Percentiles rank a stretch among this genome's conserved stretches.
These are phyloP conservation scores for Darevskia nairensis DNA, from an alignment of 2,797 vertebrate species.

Conservation along the genomic window DNA sequence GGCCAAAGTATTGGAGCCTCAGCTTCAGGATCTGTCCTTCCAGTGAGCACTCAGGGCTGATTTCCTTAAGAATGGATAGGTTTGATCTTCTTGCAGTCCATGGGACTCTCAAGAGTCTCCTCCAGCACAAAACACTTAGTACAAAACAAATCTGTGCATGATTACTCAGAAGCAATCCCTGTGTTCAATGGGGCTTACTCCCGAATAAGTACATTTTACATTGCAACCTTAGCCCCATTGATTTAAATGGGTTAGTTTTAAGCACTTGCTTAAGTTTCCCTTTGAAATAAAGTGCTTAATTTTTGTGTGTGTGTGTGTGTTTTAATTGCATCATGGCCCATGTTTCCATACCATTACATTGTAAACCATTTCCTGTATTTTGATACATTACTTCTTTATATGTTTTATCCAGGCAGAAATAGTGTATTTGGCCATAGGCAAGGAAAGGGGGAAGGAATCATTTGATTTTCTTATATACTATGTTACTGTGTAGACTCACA, in stretches of 20 bases:
- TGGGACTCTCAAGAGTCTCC: too few species aligned
- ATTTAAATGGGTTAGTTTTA: not conserved
- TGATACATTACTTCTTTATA: constrained; percentile 5
- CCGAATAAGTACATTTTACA: not conserved
- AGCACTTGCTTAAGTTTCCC: not conserved
- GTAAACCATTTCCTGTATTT: constrained; percentile 18
- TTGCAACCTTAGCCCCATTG: not conserved
- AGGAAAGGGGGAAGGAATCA: not conserved
- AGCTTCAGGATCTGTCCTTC: too few species aligned
- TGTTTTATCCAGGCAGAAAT: constrained; percentile 8
- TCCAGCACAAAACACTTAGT: too few species aligned
- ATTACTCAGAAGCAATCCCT: too few species aligned
- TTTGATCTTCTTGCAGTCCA: too few species aligned
- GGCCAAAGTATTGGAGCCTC: too few species aligned
- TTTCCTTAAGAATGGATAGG: too few species aligned
- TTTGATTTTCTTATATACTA: constrained; percentile 24
- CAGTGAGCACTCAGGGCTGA: too few species aligned
- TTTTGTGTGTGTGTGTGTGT: too few species aligned
- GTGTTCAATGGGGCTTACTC: not conserved
- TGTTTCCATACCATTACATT: constrained; percentile 11
- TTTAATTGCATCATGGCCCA: constrained; percentile 52
- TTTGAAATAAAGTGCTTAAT: not conserved
- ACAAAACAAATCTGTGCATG: too few species aligned
- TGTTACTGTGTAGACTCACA: not conserved
- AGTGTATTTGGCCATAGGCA: not conserved